Base-by-base conservation (phyloP, 2,113 vertebrate genomes). In the Ancistrus triradiatus region DNA sequence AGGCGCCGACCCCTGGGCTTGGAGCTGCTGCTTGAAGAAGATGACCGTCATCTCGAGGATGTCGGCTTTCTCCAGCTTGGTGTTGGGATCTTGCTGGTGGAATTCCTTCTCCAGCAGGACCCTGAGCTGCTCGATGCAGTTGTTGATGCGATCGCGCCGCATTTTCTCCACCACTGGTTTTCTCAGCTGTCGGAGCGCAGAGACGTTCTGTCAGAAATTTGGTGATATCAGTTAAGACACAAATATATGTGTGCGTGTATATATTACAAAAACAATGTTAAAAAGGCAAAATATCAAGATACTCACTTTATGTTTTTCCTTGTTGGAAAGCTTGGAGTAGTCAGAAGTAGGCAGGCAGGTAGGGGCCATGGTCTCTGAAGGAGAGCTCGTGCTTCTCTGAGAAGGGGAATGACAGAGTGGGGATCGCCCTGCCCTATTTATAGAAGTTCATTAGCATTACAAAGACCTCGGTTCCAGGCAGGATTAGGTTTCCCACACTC, bases 151-250 rank as follows among this genome's bases (percentile, higher is more conserved):
- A 59, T 85, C 80, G 1, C 83, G 64, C 5, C 85, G 85, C 86
- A 85, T 85, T 27, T 89, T 90, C 73, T 90, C 87, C 70, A 88
- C 86, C 50, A 79, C 76, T 0, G 86, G 86, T 69, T 88, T 90
- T 68, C 85, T 83, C 58, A 87, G 73, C 86, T 85, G 77, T 0
- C 35, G 53, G 25, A n/a, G 52, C 19, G 59, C 22, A 13, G 1
- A 52, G n/a, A n/a, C n/a, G n/a, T n/a, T n/a, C n/a, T n/a, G n/a
- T n/a, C n/a, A 31, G 19, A 60, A 22, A 38, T 18, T 31, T 1
- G 21, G 52, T 78, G 55, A 79, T n/a, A n/a, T n/a, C n/a, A n/a
- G n/a, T n/a, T n/a, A n/a, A n/a, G n/a, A n/a, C n/a, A n/a, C n/a
- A n/a, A n/a, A n/a, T n/a, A n/a, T n/a, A n/a, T n/a, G n/a, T n/a